Evolutionary conservation across 1,140 invertebrate genomes (phyloP).

Genomic region (Euglossa dilemma): DNA sequence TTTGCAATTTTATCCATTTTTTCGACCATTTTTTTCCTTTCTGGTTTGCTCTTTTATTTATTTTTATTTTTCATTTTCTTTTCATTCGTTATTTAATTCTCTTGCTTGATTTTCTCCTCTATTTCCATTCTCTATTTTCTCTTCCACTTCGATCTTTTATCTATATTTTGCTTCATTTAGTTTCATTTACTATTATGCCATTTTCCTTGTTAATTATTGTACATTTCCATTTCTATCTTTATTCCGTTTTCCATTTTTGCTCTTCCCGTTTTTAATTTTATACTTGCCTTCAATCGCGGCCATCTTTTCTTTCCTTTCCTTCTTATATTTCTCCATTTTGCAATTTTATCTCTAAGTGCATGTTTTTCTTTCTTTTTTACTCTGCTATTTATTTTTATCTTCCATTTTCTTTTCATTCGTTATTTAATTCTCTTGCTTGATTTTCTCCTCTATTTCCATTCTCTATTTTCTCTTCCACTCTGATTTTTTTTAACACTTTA

Average conservation of each 20-base stretch:
- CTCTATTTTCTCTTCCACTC: neutral
- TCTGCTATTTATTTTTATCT: neutral
- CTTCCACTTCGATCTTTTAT: neutral
- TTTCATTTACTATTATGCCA: too few relatives aligned
- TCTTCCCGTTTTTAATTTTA: too few relatives aligned
- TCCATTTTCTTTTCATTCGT: neutral
- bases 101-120: neutral
- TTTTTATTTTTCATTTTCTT: neutral
- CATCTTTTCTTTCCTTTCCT: neutral
- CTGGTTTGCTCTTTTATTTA: neutral
- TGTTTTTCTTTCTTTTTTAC: neutral
- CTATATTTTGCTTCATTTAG: too few relatives aligned
- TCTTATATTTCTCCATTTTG: neutral
- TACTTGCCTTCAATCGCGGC: too few relatives aligned
- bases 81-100: neutral
- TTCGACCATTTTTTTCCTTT: neutral
- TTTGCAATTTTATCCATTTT: neutral
- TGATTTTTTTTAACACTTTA: too few relatives aligned
- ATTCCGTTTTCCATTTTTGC: too few relatives aligned
- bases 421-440: neutral
- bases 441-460: neutral
- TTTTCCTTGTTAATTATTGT: too few relatives aligned
- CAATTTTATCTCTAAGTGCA: neutral
- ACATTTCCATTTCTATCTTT: too few relatives aligned
- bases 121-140: neutral